Conservation (phyloP, 2,113 vertebrate genomes). For the Eonycteris spelaea region DNA sequence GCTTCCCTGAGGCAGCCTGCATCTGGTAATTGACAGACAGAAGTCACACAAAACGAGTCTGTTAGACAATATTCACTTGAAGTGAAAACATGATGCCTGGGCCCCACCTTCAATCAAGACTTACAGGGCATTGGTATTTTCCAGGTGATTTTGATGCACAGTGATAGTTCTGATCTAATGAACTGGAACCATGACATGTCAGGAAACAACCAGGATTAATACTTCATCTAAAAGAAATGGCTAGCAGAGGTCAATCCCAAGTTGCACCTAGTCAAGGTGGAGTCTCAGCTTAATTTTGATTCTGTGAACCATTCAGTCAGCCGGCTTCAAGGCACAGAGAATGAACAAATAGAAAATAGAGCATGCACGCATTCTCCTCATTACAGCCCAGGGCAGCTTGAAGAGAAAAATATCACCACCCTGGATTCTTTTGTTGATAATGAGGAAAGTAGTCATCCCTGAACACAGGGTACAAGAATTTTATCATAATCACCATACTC, state of each 20-base stretch:
- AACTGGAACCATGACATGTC: background rate
- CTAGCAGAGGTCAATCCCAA: background rate
- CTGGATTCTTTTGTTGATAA: background rate
- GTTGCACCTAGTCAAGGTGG: background rate
- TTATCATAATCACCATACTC: background rate
- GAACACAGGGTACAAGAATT: background rate
- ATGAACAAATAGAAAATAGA: background rate
- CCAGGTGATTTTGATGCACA: background rate
- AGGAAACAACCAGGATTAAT: background rate
- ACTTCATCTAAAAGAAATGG: background rate
- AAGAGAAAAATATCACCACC: background rate
- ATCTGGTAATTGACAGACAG: background rate
- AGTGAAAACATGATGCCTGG: background rate
- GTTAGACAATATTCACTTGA: background rate
- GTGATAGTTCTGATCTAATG: background rate
- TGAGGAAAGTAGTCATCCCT: background rate
- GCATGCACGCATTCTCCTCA: fast-evolving
- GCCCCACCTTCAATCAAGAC: background rate
- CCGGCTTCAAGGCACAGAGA: background rate
- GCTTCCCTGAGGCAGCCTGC: background rate
- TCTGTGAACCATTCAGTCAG: background rate
- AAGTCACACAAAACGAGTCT: background rate
- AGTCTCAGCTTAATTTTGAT: background rate
- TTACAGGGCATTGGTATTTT: background rate
- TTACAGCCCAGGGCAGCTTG: background rate